Percentiles rank a stretch among this genome's conserved stretches.
Conservation (phyloP, 2,113 vertebrate species). For the Gnathonemus echidnorhynchus region DNA sequence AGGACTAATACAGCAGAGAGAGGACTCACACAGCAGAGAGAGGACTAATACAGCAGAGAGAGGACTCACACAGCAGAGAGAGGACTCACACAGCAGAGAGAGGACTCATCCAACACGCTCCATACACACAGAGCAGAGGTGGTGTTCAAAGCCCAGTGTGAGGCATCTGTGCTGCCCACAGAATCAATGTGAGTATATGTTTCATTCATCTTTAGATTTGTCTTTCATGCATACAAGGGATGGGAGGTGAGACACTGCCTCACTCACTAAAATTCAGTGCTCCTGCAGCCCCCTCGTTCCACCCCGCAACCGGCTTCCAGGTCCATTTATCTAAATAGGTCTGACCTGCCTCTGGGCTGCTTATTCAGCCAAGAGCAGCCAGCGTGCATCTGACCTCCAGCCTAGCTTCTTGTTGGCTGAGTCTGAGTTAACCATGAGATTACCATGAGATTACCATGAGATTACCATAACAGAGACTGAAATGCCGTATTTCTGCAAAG, state of each 20-base stretch:
- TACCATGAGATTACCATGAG: not conserved
- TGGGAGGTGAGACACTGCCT: not conserved
- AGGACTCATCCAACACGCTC: too few species aligned
- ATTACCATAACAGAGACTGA: not conserved
- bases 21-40: too few species aligned
- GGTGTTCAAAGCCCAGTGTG: too few species aligned
- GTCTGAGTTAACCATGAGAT: not conserved
- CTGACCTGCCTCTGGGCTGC: not conserved
- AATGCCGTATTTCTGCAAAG: not conserved
- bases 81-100: too few species aligned
- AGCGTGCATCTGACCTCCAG: not conserved
- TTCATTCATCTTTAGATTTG: too few species aligned
- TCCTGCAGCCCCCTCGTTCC: not conserved
- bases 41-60: too few species aligned
- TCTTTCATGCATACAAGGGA: too few species aligned
- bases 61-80: too few species aligned
- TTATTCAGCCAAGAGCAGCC: not conserved
- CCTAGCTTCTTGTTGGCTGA: not conserved
- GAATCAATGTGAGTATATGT: too few species aligned
- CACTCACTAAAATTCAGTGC: not conserved
- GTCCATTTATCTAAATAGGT: not conserved
- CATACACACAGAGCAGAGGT: too few species aligned
- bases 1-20: too few species aligned
- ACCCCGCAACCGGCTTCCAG: not conserved
- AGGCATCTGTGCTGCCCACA: too few species aligned